phyloP scores from a whole-genome alignment of 2,888 invertebrate genomes.

The Athripsodes cinereus region DNA sequence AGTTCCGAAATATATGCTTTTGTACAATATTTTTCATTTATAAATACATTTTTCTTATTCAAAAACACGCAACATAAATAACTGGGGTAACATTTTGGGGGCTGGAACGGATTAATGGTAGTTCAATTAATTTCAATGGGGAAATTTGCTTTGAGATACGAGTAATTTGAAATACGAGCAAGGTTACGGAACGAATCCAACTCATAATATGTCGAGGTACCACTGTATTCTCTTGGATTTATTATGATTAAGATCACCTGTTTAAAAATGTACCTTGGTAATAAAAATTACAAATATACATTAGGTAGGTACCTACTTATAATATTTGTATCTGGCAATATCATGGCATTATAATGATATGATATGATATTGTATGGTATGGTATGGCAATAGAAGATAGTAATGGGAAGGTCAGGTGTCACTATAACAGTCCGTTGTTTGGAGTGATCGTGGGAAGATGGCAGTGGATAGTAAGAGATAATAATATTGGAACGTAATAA shows the following conservation, averaged over 20 bases:
- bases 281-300: background rate
- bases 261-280: background rate
- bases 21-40: no score
- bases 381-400: background rate
- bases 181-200: no score
- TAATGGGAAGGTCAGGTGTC: background rate
- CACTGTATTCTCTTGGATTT: background rate
- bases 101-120: no score
- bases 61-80: no score
- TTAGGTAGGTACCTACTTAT: background rate
- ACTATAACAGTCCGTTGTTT: background rate
- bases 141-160: no score
- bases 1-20: no score
- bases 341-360: background rate
- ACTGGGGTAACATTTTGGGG: no score
- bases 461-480: background rate
- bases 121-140: no score
- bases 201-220: no score
- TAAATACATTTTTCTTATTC: no score
- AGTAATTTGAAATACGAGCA: no score
- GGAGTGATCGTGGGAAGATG: constrained; percentile 1
- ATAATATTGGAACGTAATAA: background rate
- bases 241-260: background rate
- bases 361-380: background rate
- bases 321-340: no score